These are phyloP conservation scores for Lepus townsendii DNA, from an alignment of 2,797 vertebrate genomes.

Conservation along the genomic window DNA sequence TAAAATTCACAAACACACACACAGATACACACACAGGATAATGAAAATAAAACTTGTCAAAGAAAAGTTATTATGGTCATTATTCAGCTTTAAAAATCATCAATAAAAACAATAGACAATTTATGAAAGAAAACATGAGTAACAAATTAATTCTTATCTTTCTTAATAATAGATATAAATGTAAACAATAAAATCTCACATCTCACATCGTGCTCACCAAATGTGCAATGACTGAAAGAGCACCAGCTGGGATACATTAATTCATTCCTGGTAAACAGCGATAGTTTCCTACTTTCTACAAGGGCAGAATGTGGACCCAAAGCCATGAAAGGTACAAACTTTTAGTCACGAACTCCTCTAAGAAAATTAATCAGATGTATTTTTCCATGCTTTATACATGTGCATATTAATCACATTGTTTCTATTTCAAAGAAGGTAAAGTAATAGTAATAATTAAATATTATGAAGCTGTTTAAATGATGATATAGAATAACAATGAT, in stretches of 20 bases:
- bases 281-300: not conserved
- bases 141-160: constrained; percentile 30
- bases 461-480: constrained; percentile 27
- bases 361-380: not conserved
- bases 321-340: not conserved
- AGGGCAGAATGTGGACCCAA: not conserved
- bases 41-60: not conserved
- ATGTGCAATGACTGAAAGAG: not conserved
- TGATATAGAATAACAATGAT: not conserved
- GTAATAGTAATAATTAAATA: not conserved
- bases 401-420: constrained; percentile 4
- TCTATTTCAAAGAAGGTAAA: constrained; percentile 32
- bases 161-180: not conserved
- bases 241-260: not conserved
- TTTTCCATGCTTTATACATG: not conserved
- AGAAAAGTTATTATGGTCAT: not conserved
- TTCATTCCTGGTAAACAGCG: not conserved
- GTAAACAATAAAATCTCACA: not conserved
- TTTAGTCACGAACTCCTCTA: not conserved
- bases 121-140: constrained; percentile 40
- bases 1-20: not conserved
- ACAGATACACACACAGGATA: not conserved
- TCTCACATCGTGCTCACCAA: not conserved
- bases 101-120: constrained; percentile 13
- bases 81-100: not conserved